Conservation (phyloP, 2,113 vertebrate genomes). For the Austrofundulus limnaeus region DNA sequence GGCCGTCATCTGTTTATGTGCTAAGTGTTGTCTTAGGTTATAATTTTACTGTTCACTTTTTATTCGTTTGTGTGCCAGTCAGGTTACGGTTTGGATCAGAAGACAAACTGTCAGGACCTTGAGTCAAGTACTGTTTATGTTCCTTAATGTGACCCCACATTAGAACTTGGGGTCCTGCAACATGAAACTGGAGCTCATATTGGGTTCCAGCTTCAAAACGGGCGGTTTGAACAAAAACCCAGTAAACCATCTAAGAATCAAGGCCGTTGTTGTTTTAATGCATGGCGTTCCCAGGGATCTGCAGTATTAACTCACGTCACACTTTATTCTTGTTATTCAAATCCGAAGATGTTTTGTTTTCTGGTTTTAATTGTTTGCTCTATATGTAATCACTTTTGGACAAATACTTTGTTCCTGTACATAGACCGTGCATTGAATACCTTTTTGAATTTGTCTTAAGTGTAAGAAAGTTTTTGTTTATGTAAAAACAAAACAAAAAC, state of each 20-base stretch:
- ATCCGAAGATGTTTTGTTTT: constrained; percentile 6
- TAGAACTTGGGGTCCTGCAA: constrained; percentile 21
- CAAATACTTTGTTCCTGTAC: constrained; percentile 55
- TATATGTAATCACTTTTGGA: constrained; percentile 21
- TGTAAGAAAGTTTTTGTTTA: constrained; percentile 69
- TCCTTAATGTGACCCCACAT: constrained; percentile 26
- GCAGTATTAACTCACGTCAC: constrained; percentile 61
- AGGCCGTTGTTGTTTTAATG: constrained; percentile 13
- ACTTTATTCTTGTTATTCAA: constrained; percentile 34
- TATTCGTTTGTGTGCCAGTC: constrained; percentile 33
- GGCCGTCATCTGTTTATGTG: constrained; percentile 32
- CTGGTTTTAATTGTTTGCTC: constrained; percentile 41
- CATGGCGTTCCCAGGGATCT: constrained; percentile 46
- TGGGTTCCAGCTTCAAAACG: constrained; percentile 34
- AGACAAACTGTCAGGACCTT: constrained; percentile 22
- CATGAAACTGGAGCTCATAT: constrained; percentile 41
- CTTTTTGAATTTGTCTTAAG: constrained; percentile 57
- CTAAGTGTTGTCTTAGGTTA: constrained; percentile 34
- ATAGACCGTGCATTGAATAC: constrained; percentile 60
- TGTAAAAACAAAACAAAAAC: constrained; percentile 68
- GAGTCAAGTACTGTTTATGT: constrained; percentile 36
- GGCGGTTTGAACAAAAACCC: not conserved
- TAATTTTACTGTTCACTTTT: constrained; percentile 34
- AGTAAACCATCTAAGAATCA: constrained; percentile 8
- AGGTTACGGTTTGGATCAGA: constrained; percentile 31